Evolutionary conservation across 2,888 invertebrate species (phyloP), one percentile per base, ranked within the genome.

Genomic region (Anorthoa munda): DNA sequence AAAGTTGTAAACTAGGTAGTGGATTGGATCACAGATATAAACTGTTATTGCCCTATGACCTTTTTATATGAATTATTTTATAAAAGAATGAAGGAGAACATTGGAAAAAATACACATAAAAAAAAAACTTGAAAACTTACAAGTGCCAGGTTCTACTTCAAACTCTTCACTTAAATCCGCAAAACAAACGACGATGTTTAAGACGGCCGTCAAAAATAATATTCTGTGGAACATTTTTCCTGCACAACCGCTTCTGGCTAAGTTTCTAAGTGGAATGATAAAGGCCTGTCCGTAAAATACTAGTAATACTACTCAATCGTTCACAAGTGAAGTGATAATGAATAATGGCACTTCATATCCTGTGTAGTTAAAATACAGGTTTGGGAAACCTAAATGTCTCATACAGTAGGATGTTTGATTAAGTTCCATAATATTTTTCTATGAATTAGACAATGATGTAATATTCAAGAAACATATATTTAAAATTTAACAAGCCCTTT

Each of bases 371-470:
- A 7, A 1, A 26, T 4, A 58, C 48, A 26, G 45, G 50, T 66
- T 71, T 50, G 39, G 9, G 15, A 67, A 18, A 58, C 13, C 23
- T 12, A 26, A 64, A 51, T 76, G 56, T 65, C n/a, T 72, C 31
- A 65, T 45, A 48, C 45, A 46, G 4, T 11, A 79, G 59, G 66
- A 83, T 80, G 83, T 81, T 79, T 79, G 7, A 56, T n/a, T 48
- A 48, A 2, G 0, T 48, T 9, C 13, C 17, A 75, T 56, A 61
- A 73, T 48, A 75, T 77, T 65, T 66, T 51, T 51, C 18, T 55
- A 64, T 23, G 2, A 45, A 53, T 21, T 0, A 51, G 55, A 79
- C 82, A 82, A 79, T 77, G 51, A 13, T 55, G 61, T 45, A 56
- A 18, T 50, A n/a, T 50, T 26, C 23, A 3, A 26, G 23, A 21